These are phyloP conservation scores for Nemotelus pantherinus DNA, from an alignment of 2,888 invertebrate genomes.

Conservation along the genomic window DNA sequence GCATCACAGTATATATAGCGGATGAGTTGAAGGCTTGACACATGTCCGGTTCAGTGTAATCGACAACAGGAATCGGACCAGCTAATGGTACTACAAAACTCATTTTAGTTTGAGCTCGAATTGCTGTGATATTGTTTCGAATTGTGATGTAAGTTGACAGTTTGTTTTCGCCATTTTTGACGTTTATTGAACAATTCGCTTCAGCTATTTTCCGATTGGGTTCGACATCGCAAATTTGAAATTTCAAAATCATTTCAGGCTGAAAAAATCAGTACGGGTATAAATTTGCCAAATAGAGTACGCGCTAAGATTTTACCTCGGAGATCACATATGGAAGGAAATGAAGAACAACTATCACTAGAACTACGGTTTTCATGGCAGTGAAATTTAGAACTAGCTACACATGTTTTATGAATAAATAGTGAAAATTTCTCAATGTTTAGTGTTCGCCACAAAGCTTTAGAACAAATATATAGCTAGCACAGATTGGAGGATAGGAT, in stretches of 20 bases:
- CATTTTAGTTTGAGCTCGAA: conserved; percentile 4
- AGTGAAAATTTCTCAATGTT: no score
- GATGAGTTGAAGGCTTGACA: neutral
- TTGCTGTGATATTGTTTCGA: conserved; percentile 1
- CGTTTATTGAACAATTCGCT: conserved; percentile 17
- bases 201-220: conserved; percentile 19
- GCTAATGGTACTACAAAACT: conserved; percentile 10
- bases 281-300: no score
- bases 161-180: conserved; percentile 10
- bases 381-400: no score
- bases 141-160: conserved; percentile 20
- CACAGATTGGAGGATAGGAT: no score
- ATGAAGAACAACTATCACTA: no score
- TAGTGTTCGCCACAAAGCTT: no score
- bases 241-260: conserved; percentile 7
- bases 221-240: conserved; percentile 15
- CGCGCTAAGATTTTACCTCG: no score
- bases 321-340: no score
- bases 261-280: neutral
- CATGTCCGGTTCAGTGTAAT: conserved; percentile 1
- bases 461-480: no score
- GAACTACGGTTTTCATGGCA: no score
- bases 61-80: conserved; percentile 1
- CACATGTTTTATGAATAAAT: no score
- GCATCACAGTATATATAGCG: neutral